These are phyloP conservation scores for Rotaria magnacalcarata DNA, from an alignment of 2,888 invertebrate species.

Conservation along the genomic window DNA sequence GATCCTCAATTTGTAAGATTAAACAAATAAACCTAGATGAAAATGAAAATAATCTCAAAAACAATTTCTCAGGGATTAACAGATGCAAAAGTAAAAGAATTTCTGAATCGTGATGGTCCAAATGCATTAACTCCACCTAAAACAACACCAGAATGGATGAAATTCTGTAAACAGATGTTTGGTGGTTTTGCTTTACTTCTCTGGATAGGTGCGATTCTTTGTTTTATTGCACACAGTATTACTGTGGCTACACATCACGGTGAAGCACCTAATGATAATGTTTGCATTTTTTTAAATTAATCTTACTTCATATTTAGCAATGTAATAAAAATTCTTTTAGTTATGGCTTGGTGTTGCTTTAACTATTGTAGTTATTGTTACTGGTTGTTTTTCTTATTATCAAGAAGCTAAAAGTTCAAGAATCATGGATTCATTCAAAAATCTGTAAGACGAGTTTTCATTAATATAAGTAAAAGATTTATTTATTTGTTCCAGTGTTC, in stretches of 20 bases:
- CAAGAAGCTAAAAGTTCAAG: slow-evolving; percentile 92
- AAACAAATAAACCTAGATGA: background rate
- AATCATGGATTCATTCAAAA: slow-evolving; percentile 97
- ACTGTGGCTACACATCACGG: slow-evolving; percentile 47
- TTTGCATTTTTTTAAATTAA: background rate
- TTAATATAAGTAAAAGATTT: too few relatives aligned
- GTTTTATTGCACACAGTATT: slow-evolving; percentile 53
- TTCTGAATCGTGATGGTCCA: too few relatives aligned
- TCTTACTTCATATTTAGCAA: too few relatives aligned
- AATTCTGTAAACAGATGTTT: slow-evolving; percentile 96
- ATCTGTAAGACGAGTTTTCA: slow-evolving; percentile 70
- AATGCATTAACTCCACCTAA: too few relatives aligned
- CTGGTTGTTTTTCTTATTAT: slow-evolving; percentile 96
- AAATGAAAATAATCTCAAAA: slow-evolving; percentile 54
- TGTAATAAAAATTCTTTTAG: slow-evolving; percentile 47
- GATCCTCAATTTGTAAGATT: background rate
- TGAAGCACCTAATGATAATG: slow-evolving; percentile 51
- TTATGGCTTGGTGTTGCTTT: slow-evolving; percentile 88
- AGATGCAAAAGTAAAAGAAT: too few relatives aligned
- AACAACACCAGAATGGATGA: slow-evolving; percentile 65
- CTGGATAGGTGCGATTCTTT: slow-evolving; percentile 83
- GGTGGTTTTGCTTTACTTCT: slow-evolving; percentile 87
- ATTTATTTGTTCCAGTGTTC: background rate
- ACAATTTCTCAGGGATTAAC: slow-evolving; percentile 72
- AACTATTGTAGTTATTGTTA: slow-evolving; percentile 91